phyloP scores from a whole-genome alignment of 2,888 invertebrate genomes.

The Poecilobothrus nobilitatus region DNA sequence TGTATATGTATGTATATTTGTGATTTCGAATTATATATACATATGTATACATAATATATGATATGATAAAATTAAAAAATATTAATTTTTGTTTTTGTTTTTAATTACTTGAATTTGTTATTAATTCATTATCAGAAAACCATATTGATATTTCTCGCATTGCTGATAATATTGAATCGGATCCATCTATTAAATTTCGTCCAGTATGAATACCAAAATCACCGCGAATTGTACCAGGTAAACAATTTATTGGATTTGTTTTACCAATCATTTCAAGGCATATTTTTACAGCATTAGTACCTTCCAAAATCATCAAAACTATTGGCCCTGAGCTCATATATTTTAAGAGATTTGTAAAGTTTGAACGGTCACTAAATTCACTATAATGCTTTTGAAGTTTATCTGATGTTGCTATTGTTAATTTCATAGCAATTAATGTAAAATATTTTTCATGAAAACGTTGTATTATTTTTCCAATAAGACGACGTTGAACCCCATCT shows the following conservation, averaged over 20 bases:
- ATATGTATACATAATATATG: too few relatives aligned
- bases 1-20: too few relatives aligned
- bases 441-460: not conserved
- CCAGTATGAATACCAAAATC: not conserved
- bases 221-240: conserved; percentile 4
- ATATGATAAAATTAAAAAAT: too few relatives aligned
- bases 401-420: not conserved
- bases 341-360: not conserved
- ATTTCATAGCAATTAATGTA: not conserved
- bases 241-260: not conserved
- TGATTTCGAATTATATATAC: too few relatives aligned
- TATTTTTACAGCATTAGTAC: not conserved
- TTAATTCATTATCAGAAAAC: conserved; percentile 2
- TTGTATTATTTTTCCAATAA: conserved; percentile 1
- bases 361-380: not conserved
- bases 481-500: not conserved
- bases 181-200: conserved; percentile 1
- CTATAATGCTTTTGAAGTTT: not conserved
- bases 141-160: not conserved
- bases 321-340: not conserved
- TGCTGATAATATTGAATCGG: not conserved
- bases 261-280: not conserved
- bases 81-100: too few relatives aligned
- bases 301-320: not conserved
- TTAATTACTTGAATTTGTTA: not conserved